phyloP scores from a whole-genome alignment of 2,113 vertebrate species.

The Mesoclemmys tuberculata region DNA sequence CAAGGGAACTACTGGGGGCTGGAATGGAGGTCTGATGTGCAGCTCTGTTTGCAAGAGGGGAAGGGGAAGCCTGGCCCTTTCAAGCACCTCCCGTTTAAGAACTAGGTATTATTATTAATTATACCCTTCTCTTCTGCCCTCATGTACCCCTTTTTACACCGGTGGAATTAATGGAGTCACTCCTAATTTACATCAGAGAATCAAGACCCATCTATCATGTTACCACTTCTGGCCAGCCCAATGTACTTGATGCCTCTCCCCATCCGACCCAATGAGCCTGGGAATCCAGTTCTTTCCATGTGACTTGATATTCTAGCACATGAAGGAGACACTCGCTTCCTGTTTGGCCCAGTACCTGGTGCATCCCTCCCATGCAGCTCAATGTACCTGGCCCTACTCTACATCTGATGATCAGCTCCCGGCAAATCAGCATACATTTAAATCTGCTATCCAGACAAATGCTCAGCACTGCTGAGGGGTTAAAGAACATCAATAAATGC shows the following conservation, averaged over 20 bases:
- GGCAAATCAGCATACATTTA: neutral
- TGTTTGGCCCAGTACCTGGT: neutral
- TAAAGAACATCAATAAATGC: neutral
- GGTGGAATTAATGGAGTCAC: neutral
- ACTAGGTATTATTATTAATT: neutral
- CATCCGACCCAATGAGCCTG: neutral
- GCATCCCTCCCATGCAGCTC: neutral
- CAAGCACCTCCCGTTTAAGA: slow-evolving; percentile 32
- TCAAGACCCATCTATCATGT: neutral
- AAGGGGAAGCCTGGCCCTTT: neutral
- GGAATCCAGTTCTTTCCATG: neutral
- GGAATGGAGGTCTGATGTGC: neutral
- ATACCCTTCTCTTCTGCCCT: neutral
- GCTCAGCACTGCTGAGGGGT: neutral
- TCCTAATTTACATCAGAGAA: neutral
- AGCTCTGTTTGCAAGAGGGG: neutral
- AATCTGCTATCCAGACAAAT: neutral
- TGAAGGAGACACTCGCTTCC: neutral
- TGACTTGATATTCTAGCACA: neutral
- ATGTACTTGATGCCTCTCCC: neutral
- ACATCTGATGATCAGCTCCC: neutral
- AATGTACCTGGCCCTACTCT: neutral
- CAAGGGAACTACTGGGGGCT: neutral
- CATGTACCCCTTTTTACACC: neutral
- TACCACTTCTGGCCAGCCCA: neutral